A percentile compares a stretch with the other conserved stretches of the same genome.
phyloP scores from a whole-genome alignment of 2,888 invertebrate genomes.

The Cistogaster globosa region DNA sequence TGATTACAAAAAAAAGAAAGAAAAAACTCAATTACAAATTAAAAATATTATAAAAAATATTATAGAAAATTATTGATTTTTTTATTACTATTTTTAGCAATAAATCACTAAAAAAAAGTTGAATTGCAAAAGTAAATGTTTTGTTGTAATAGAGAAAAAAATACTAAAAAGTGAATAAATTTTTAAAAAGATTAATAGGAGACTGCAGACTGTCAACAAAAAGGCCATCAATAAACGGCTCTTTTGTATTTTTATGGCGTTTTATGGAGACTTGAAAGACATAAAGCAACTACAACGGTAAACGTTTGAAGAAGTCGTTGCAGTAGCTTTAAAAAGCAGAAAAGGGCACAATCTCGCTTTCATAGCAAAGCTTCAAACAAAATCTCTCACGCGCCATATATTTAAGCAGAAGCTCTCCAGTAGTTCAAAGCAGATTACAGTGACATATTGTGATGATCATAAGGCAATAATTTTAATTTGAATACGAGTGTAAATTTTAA shows the following conservation, averaged over 20 bases:
- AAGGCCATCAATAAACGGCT: conserved; percentile 22
- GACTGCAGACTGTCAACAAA: conserved; percentile 32
- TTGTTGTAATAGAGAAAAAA: not conserved
- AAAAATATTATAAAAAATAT: not conserved
- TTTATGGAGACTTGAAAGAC: conserved; percentile 18
- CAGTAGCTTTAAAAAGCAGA: not conserved
- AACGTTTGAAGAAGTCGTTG: not conserved
- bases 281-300: conserved; percentile 15
- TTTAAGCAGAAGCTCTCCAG: conserved; percentile 35
- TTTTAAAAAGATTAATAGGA: conserved; percentile 50
- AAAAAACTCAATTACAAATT: conserved; percentile 12
- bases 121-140: no score
- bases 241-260: not conserved
- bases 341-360: conserved; percentile 40
- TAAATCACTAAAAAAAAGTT: not conserved
- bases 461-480: conserved; percentile 4
- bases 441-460: conserved; percentile 34
- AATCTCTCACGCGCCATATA: conserved; percentile 41
- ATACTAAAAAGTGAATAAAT: not conserved
- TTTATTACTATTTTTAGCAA: no score
- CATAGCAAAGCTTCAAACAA: not conserved
- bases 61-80: no score
- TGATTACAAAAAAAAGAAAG: conserved; percentile 59
- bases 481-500: not conserved
- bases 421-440: conserved; percentile 24